phyloP scores from a whole-genome alignment of 2,797 vertebrate genomes.

The Cyclura pinguis region DNA sequence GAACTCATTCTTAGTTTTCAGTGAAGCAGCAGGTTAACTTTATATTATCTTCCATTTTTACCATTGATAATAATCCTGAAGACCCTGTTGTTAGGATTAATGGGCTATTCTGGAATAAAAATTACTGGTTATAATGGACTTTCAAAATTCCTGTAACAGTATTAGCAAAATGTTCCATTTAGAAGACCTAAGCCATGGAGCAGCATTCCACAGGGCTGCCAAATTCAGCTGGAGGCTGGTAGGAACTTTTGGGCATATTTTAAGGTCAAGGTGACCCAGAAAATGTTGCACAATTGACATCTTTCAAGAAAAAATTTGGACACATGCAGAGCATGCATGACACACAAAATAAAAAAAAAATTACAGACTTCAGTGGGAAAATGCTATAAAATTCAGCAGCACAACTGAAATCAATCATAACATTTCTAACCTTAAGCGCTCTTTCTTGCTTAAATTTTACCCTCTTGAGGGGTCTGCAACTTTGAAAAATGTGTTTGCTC shows the following conservation, averaged over 20 bases:
- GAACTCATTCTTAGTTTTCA: neutral
- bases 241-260: neutral
- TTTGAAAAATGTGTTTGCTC: neutral
- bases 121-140: neutral
- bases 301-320: neutral
- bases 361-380: neutral
- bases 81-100: neutral
- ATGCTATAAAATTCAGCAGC: conserved; percentile 25
- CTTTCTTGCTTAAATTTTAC: conserved; percentile 7
- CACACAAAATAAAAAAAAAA: neutral
- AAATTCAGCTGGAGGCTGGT: neutral
- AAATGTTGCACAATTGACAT: rapidly evolving
- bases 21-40: neutral
- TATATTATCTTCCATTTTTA: neutral
- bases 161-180: neutral
- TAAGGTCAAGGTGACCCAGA: neutral
- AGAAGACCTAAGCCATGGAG: neutral
- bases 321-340: neutral
- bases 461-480: neutral
- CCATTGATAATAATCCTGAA: neutral
- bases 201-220: neutral
- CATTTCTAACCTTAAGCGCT: neutral
- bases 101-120: neutral
- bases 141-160: conserved; percentile 3
- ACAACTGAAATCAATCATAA: neutral